Evolutionary conservation across 2,888 invertebrate genomes (phyloP), one percentile per base, ranked within the genome.

Genomic region (Parochlus steinenii): DNA sequence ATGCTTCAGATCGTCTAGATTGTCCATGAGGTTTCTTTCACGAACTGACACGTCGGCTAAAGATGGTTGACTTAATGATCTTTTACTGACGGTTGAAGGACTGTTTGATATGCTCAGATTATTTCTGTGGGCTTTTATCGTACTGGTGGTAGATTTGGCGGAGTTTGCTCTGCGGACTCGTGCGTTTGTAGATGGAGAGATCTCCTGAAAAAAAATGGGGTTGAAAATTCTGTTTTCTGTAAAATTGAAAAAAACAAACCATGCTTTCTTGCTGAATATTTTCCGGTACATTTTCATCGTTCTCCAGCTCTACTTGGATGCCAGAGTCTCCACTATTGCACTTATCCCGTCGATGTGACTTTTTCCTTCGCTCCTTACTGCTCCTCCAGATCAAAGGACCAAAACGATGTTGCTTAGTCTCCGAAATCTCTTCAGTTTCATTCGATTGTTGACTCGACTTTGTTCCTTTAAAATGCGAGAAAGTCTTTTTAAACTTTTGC

Each of bases 271-370:
- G 16, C 17, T 23, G 30, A 24, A 36, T 25, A 30, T 30, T 36
- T 25, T 38, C 28, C 8, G 33, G 20, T 12, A 38, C 16, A 27
- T 38, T 32, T 20, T 56, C 54, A 41, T 53, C 55, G 48, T 55
- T 65, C 54, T 59, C 59, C 26, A 56, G 41, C 62, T 74, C 73
- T 45, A 76, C 70, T 56, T 75, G 74, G 48, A 76, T 76, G 42
- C 77, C 76, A 41, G 74, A 75, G 54, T 77, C 76, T 4, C 75
- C 76, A 50, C 74, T 75, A 54, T 74, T 74, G 55, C 76, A 76
- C 53, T 76, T 77, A 44, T 73, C 70, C 45, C 67, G 71, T 39
- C 75, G 62, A 38, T 71, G 71, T 35, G 71, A 70, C 54, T 75
- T 75, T 50, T 71, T 72, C 47, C 74, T 74, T 37, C 72, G 61